Conservation (phyloP, 1,140 invertebrate genomes). For the Penaeus chinensis region DNA sequence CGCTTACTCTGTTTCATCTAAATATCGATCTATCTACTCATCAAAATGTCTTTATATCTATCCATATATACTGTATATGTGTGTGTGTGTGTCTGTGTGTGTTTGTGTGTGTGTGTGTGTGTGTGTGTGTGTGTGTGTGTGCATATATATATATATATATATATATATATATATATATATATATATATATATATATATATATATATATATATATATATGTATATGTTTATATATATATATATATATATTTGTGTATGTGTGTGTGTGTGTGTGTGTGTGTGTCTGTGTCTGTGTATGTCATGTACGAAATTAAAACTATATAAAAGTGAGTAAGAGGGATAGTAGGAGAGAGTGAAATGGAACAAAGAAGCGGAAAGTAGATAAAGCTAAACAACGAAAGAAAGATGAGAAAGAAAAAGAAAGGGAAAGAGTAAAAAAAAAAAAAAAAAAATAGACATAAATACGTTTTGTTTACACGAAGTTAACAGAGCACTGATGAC, state of each 20-base stretch:
- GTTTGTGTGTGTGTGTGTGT: background rate
- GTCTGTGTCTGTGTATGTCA: no score
- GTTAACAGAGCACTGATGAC: no score
- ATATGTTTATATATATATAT: constrained; percentile 3
- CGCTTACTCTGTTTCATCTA: background rate
- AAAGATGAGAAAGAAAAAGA: no score
- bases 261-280: no score
- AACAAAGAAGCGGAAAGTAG: no score
- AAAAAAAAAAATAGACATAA: no score
- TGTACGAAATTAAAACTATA: no score
- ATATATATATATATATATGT: constrained; percentile 39
- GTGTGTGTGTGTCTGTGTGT: background rate
- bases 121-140: background rate
- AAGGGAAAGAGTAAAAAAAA: no score
- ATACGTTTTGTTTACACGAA: no score
- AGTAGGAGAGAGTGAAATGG: no score
- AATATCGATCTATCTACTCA: constrained; percentile 5
- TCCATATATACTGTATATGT: background rate
- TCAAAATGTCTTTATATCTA: background rate
- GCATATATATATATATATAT: constrained; percentile 17
- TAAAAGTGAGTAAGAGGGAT: no score
- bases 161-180: constrained; percentile 34
- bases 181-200: constrained; percentile 41
- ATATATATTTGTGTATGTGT: background rate
- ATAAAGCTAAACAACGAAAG: no score